A percentile compares a stretch with the other conserved stretches of the same genome.
phyloP scores from a whole-genome alignment of 2,888 invertebrate genomes.

The Mythimna impura region DNA sequence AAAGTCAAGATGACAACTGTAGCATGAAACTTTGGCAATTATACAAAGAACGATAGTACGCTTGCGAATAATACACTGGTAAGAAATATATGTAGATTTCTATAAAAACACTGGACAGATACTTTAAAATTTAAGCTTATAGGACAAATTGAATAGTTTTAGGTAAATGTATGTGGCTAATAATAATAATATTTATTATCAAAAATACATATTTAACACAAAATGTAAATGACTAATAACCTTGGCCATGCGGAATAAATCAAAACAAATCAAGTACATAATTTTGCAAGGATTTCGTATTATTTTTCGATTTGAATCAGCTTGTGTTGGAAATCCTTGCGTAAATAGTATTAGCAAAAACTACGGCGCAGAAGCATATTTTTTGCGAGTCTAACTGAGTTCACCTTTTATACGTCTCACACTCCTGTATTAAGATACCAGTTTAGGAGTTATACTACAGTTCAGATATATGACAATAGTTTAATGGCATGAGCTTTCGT shows the following conservation, averaged over 20 bases:
- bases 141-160: background rate
- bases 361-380: conserved; percentile 36
- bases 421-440: conserved; percentile 17
- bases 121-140: no score
- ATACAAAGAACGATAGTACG: background rate
- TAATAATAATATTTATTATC: background rate
- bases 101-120: no score
- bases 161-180: background rate
- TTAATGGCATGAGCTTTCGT: background rate
- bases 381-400: conserved; percentile 35
- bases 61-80: no score
- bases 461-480: background rate
- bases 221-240: background rate
- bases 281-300: background rate
- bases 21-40: background rate
- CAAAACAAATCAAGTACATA: background rate
- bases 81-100: no score
- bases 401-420: conserved; percentile 43
- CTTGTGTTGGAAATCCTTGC: conserved; percentile 5
- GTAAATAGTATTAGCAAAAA: conserved; percentile 36
- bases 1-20: background rate
- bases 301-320: conserved; percentile 10
- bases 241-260: conserved; percentile 20
- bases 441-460: conserved; percentile 6
- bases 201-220: no score